Evolutionary conservation across 1,140 invertebrate genomes (phyloP), one percentile per base, ranked within the genome.

Genomic region (Mya arenaria): DNA sequence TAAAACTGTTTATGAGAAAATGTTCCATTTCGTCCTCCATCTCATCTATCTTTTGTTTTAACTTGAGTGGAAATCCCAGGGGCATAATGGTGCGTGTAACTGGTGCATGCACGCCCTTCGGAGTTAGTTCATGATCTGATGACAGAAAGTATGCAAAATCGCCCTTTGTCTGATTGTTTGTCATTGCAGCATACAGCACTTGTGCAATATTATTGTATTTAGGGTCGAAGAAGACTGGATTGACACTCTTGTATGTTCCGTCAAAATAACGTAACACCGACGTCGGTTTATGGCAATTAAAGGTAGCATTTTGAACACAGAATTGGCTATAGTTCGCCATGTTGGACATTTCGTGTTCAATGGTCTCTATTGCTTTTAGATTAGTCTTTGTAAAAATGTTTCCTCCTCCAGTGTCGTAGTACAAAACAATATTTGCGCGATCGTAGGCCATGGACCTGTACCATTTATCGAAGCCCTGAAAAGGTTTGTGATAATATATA

Each of bases 191-290:
- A 36, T 84, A 68, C 17, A 87, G 34, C 23, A 87, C 84, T 10
- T 28, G 23, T 0, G 65, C 6, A 39, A 85, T 84, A 30, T 85
- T 85, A 19, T 78, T 44, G 63, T 79, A 87, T n/a, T 78, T 36
- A 23, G 84, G 13, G 48, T 87, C 81, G 58, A 66, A 83, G 52
- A 85, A 87, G 4, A 82, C 77, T 34, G 84, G 72, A 60, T 84
- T 63, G n/a, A 83, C 30, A 25, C 37, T 6, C 1, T 37, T 19
- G 39, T 66, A 84, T 2, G 84, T 85, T 10, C 86, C 86, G 48
- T 87, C 86, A 62, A 87, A 87, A 28, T 83, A 85, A 28, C 86
- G 63, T 5, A 87, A 37, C 17, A 85, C 74, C 15, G 86, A 87
- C 6, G 65, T 44, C 1, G 69, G 73, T 74, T 77, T 80, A 17